Evolutionary conservation across 2,888 invertebrate species (phyloP).

Genomic region (Eupithecia tripunctaria): DNA sequence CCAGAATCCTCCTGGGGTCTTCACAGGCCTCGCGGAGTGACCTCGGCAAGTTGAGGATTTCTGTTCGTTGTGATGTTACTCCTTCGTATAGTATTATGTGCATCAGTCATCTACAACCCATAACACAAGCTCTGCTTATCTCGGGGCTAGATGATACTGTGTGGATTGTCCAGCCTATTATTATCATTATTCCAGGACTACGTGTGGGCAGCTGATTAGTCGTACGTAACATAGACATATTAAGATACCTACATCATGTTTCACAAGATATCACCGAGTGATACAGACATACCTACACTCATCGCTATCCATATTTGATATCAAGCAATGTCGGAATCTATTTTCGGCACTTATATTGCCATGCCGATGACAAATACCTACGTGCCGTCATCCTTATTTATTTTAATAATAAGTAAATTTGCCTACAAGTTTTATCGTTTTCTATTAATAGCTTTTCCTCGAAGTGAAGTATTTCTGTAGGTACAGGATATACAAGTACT

Average conservation of each 20-base stretch:
- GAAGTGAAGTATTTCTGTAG: not conserved
- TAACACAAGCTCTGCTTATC: too few species aligned
- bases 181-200: too few species aligned
- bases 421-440: not conserved
- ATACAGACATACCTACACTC: not conserved
- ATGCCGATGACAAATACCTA: not conserved
- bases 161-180: too few species aligned
- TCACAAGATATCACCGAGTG: not conserved
- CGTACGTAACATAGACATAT: too few species aligned
- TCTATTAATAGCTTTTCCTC: not conserved
- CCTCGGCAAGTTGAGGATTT: too few species aligned
- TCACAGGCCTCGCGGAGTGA: too few species aligned
- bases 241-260: not conserved
- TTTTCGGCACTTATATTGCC: not conserved
- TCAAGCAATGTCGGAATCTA: constrained; percentile 15
- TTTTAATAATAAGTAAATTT: not conserved
- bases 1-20: too few species aligned
- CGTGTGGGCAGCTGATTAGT: too few species aligned
- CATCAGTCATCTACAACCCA: too few species aligned
- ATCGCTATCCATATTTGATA: constrained; percentile 4
- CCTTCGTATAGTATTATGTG: too few species aligned
- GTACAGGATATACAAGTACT: not conserved
- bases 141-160: too few species aligned
- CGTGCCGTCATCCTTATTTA: not conserved
- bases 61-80: too few species aligned